Evolutionary conservation across 2,888 invertebrate species (phyloP).

Genomic region (Omphaloscelis lunosa): DNA sequence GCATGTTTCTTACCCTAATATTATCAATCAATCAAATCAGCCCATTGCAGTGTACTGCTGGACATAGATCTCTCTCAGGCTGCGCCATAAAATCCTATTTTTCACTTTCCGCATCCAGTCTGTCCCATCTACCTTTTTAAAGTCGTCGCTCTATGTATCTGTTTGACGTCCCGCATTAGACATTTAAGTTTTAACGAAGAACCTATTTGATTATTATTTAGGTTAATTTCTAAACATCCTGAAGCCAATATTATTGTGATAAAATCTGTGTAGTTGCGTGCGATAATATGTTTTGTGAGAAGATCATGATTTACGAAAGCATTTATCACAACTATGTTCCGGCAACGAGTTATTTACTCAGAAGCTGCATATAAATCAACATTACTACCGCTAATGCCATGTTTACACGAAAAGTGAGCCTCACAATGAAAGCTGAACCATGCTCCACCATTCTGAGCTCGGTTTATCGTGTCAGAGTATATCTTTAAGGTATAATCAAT

Average conservation of each 20-base stretch:
- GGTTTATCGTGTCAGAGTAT: constrained; percentile 38
- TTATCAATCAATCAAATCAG: neutral
- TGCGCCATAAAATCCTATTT: too few species aligned
- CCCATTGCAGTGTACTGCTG: too few species aligned
- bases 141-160: too few species aligned
- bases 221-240: neutral
- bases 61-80: too few species aligned
- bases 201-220: neutral
- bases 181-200: neutral
- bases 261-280: neutral
- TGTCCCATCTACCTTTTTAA: too few species aligned
- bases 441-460: constrained; percentile 26
- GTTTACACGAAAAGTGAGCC: constrained; percentile 39
- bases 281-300: constrained; percentile 15
- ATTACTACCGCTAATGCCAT: constrained; percentile 41
- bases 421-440: constrained; percentile 34
- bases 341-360: constrained; percentile 45
- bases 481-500: constrained; percentile 39
- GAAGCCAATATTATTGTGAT: neutral
- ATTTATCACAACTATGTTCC: constrained; percentile 54
- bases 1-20: neutral
- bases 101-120: too few species aligned
- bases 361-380: constrained; percentile 53
- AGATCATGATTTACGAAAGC: constrained; percentile 43
- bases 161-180: too few species aligned